Evolutionary conservation across 2,113 vertebrate genomes (phyloP).

Genomic region (Leucoraja erinaceus): DNA sequence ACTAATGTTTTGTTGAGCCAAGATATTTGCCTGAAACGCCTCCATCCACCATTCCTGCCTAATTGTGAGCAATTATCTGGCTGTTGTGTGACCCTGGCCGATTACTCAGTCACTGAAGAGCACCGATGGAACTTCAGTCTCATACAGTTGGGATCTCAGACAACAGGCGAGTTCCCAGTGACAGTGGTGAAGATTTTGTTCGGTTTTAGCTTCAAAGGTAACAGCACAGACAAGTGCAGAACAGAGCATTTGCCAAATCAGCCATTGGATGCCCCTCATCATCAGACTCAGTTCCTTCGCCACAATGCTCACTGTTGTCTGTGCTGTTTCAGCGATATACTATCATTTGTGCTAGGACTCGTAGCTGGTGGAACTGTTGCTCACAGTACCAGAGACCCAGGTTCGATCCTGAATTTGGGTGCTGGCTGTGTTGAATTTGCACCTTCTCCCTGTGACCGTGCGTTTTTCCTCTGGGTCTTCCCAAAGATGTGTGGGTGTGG

Average conservation of each 20-base stretch:
- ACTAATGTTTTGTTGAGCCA: background rate
- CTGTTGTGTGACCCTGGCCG: background rate
- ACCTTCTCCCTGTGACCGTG: too few species aligned
- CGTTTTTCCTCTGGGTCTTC: too few species aligned
- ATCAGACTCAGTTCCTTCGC: too few species aligned
- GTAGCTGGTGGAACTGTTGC: too few species aligned
- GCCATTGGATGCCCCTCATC: too few species aligned
- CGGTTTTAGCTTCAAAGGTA: too few species aligned
- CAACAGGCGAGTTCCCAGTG: background rate
- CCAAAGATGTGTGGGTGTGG: too few species aligned
- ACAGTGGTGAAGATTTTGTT: too few species aligned
- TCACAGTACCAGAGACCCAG: too few species aligned
- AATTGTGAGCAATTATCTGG: background rate
- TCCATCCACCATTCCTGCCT: background rate
- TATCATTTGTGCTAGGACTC: background rate
- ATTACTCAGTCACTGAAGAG: background rate
- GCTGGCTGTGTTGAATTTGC: too few species aligned
- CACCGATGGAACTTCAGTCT: background rate
- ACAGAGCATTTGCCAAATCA: too few species aligned
- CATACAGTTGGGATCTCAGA: background rate
- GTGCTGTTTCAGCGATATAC: background rate
- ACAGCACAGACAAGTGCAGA: background rate
- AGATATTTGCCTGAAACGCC: background rate
- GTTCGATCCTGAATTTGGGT: too few species aligned
- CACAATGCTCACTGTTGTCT: background rate